phyloP scores from a whole-genome alignment of 2,888 invertebrate species.

The Epistrophe eligans region DNA sequence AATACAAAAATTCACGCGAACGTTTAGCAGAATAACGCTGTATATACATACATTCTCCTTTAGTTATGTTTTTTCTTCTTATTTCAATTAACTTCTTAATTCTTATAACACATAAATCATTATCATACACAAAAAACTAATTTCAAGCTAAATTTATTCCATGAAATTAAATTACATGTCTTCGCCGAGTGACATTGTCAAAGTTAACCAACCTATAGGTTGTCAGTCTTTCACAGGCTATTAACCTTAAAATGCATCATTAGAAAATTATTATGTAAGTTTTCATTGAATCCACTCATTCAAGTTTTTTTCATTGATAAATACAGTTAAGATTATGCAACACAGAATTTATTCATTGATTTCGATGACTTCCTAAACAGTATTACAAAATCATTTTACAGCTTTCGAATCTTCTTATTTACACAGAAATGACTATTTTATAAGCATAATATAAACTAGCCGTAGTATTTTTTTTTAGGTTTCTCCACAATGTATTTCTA shows the following conservation, averaged over 20 bases:
- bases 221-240: background rate
- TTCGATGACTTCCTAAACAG: background rate
- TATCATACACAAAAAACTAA: background rate
- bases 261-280: conserved; percentile 22
- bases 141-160: background rate
- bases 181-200: background rate
- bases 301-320: conserved; percentile 12
- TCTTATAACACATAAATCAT: background rate
- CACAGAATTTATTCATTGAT: conserved; percentile 7
- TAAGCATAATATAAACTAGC: conserved; percentile 37
- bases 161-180: background rate
- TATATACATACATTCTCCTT: too few relatives aligned
- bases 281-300: conserved; percentile 10
- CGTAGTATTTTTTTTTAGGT: conserved; percentile 37
- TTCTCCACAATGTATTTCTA: conserved; percentile 41
- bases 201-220: background rate
- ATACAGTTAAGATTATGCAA: conserved; percentile 13
- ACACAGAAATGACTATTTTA: conserved; percentile 39
- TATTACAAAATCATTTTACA: conserved; percentile 58
- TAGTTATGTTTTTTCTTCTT: too few relatives aligned
- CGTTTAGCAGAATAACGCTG: too few relatives aligned
- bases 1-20: too few relatives aligned
- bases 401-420: conserved; percentile 61
- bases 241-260: conserved; percentile 24
- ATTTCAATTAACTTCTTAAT: too few relatives aligned